These are phyloP conservation scores for Phenganax marumi DNA, from an alignment of 92 coral and sea anemone species.

Conservation along the genomic window DNA sequence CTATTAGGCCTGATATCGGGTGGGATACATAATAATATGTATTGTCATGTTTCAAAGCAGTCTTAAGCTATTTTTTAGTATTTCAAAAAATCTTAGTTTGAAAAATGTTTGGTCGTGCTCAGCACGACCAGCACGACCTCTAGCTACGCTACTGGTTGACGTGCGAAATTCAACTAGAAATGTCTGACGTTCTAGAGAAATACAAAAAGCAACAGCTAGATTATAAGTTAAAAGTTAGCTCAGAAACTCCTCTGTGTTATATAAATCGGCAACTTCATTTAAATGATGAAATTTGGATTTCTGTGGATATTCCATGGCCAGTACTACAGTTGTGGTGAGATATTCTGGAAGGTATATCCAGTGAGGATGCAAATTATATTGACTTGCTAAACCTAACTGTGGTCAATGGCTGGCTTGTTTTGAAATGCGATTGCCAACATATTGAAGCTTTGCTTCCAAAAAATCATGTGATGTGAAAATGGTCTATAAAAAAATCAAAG, in stretches of 20 bases:
- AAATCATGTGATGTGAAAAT: slow-evolving; percentile 34
- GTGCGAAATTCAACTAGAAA: slow-evolving; percentile 12
- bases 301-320: slow-evolving; percentile 65
- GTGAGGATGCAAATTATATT: slow-evolving; percentile 37
- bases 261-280: slow-evolving; percentile 48
- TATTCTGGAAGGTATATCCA: slow-evolving; percentile 32
- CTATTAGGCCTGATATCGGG: too few relatives aligned
- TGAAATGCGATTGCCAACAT: slow-evolving; percentile 56
- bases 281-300: slow-evolving; percentile 51
- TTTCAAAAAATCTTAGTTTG: too few relatives aligned
- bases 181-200: slow-evolving; percentile 42
- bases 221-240: slow-evolving; percentile 37
- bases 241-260: slow-evolving; percentile 61
- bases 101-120: too few relatives aligned
- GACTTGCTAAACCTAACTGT: slow-evolving; percentile 61
- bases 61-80: too few relatives aligned
- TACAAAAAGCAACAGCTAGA: slow-evolving; percentile 45
- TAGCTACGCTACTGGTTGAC: too few relatives aligned
- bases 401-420: slow-evolving; percentile 51
- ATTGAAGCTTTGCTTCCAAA: slow-evolving; percentile 41
- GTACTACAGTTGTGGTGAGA: slow-evolving; percentile 41
- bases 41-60: too few relatives aligned
- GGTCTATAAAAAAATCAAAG: slow-evolving; percentile 43
- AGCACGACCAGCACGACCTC: too few relatives aligned
- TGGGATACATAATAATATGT: too few relatives aligned